Base-by-base conservation (phyloP, 1,140 invertebrate species). In the Drosophila teissieri region DNA sequence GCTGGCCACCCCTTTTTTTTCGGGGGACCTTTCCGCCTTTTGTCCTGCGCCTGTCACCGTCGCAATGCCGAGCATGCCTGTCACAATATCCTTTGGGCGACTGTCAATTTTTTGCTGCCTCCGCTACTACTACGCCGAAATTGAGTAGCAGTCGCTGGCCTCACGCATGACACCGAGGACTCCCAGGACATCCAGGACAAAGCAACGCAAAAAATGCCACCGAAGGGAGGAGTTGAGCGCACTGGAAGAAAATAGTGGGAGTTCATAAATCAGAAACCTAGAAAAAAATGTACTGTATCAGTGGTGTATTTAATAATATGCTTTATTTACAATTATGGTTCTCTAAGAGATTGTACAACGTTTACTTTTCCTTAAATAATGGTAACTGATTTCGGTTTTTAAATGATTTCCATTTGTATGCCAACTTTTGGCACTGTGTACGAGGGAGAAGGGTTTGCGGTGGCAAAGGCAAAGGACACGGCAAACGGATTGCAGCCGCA, bases 11-110 rank as follows among this genome's bases (percentile, higher is more conserved):
- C 83, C 77, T 80, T 19, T 19, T 69, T 53, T 80, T 69, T 53
- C 53, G 53, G 54, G 44, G 72, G 61, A 39, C 53, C 49, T 72
- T 31, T 61, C 68, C 51, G 77, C 68, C 85, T 73, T 80, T 83
- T 84, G 79, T 86, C 49, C 60, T 80, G 67, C 62, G 60, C 53
- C 52, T 77, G 69, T 67, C 80, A 63, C 67, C 72, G 62, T 12
- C 69, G 63, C 70, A 61, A 82, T 78, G 70, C 65, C 82, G 61
- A 79, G 80, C 63, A 85, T 62, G 81, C 78, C 84, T 89, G 85
- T 89, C 84, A 89, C 80, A 89, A 89, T 84, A 89, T 89, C 84
- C 84, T 89, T 90, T 89, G 84, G 85, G 84, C 80, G 67, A 62
- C 67, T 83, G 83, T 88, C 83, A 89, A 65, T 83, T 88, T 76